Conservation (phyloP, 2,888 invertebrate species). For the Abscondita cerata region DNA sequence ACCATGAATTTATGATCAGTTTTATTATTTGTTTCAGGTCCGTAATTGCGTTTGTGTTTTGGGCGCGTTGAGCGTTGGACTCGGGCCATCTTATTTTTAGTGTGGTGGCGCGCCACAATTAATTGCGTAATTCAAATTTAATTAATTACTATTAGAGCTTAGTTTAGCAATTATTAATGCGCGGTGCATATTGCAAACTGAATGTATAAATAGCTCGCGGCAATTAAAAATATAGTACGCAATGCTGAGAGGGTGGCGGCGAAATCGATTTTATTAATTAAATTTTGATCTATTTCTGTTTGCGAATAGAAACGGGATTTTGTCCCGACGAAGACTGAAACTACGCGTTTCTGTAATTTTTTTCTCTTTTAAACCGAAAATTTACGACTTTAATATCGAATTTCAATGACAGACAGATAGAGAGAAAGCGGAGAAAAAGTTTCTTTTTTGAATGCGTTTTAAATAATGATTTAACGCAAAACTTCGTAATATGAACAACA, state of each 20-base stretch:
- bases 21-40: slow-evolving; percentile 33
- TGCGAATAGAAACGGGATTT: background rate
- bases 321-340: too few species aligned
- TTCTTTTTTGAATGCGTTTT: too few species aligned
- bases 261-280: slow-evolving; percentile 8
- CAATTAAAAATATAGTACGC: slow-evolving; percentile 28
- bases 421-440: too few species aligned
- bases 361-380: too few species aligned
- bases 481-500: too few species aligned
- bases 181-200: slow-evolving; percentile 37
- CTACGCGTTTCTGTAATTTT: too few species aligned
- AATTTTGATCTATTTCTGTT: slow-evolving; percentile 10
- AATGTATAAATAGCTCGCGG: slow-evolving; percentile 33
- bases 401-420: too few species aligned
- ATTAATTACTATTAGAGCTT: slow-evolving; percentile 8
- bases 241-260: slow-evolving; percentile 2
- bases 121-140: slow-evolving; percentile 1
- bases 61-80: background rate
- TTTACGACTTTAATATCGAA: too few species aligned
- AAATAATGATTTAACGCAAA: too few species aligned
- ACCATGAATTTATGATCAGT: slow-evolving; percentile 42
- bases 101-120: background rate
- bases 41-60: slow-evolving; percentile 8
- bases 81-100: too few species aligned
- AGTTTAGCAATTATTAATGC: slow-evolving; percentile 31